These are phyloP conservation scores for mouse (Mus musculus) DNA, from an alignment of 2,113 vertebrate genomes.

Conservation along the genomic window GRCm39 chr11:59967501-59968000, in stretches of 20 bases:
- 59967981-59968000: not conserved
- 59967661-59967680: not conserved
- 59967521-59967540: not conserved
- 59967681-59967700: not conserved
- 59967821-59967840: conserved; percentile 58
- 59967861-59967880: not conserved
- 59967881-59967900: rapidly evolving
- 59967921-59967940: not conserved
- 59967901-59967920: not conserved
- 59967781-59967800: not conserved
- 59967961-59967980: not conserved
- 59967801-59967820: conserved; percentile 28
- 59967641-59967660: not conserved
- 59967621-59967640: not conserved
- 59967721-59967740: not conserved
- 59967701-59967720: not conserved
- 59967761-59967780: not conserved
- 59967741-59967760: not conserved
- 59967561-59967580: not conserved
- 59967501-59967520: not conserved
- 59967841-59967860: rapidly evolving
- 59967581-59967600: not conserved
- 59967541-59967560: not conserved
- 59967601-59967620: not conserved
- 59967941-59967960: rapidly evolving